Conservation (phyloP, 2,113 vertebrate genomes). For the Marmota monax region DNA sequence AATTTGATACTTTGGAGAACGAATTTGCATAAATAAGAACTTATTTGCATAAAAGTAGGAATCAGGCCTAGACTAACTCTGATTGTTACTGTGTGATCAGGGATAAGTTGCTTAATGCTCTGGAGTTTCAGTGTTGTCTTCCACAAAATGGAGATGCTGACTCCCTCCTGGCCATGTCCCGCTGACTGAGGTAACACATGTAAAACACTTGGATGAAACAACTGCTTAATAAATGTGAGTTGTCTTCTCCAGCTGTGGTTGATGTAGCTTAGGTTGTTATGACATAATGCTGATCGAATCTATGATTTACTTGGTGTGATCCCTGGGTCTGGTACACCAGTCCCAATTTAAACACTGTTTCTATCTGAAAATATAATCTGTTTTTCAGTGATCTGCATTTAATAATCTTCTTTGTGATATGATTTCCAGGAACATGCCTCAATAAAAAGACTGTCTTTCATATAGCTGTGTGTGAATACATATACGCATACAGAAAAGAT, state of each 20-base stretch:
- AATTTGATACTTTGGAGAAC: constrained; percentile 15
- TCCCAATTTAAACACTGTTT: constrained; percentile 49
- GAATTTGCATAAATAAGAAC: constrained; percentile 9
- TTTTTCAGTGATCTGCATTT: constrained; percentile 63
- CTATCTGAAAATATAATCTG: constrained; percentile 58
- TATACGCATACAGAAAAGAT: constrained; percentile 40
- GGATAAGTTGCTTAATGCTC: background rate
- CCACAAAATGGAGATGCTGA: background rate
- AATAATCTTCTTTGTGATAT: constrained; percentile 49
- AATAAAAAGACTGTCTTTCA: constrained; percentile 65
- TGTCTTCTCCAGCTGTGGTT: background rate
- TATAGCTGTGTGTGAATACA: constrained; percentile 52
- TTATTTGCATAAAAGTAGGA: constrained; percentile 14
- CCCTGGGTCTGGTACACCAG: background rate
- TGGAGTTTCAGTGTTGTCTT: background rate
- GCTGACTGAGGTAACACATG: background rate
- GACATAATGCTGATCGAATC: constrained; percentile 44
- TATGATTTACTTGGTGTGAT: constrained; percentile 61
- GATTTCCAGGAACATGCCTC: constrained; percentile 58
- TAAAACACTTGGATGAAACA: background rate
- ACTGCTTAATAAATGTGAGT: constrained; percentile 18
- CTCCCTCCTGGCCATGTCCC: background rate
- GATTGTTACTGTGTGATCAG: background rate
- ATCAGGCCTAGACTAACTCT: constrained; percentile 52
- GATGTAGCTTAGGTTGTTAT: constrained; percentile 19